Evolutionary conservation across 2,797 vertebrate genomes (phyloP).

Genomic region (Argyrosomus regius): DNA sequence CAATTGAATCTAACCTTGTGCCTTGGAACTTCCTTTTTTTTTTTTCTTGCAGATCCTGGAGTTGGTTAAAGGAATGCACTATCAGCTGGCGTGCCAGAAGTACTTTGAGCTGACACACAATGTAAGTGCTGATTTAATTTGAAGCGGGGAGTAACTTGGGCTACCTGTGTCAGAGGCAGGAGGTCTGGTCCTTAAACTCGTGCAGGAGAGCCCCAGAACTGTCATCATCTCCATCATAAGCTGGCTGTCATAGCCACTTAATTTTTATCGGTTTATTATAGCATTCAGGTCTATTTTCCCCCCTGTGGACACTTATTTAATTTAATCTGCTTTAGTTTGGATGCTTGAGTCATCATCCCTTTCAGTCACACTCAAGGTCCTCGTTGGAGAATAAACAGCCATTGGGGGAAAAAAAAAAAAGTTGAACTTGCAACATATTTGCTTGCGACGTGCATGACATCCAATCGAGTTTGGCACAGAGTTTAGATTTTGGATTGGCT

Average conservation of each 20-base stretch:
- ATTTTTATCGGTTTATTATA: constrained; percentile 77
- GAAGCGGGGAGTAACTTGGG: constrained; percentile 47
- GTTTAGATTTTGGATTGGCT: background rate
- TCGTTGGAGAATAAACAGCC: constrained; percentile 27
- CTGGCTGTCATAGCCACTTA: constrained; percentile 72
- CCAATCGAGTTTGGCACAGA: constrained; percentile 21
- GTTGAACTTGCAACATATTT: constrained; percentile 3
- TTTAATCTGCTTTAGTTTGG: constrained; percentile 69
- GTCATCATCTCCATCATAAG: constrained; percentile 75
- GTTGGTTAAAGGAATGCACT: constrained; percentile 98
- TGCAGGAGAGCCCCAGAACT: constrained; percentile 43
- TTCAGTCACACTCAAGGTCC: constrained; percentile 64
- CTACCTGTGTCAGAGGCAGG: constrained; percentile 50
- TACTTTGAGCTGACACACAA: constrained; percentile 97
- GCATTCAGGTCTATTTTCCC: constrained; percentile 63
- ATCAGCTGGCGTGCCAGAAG: constrained; percentile 98
- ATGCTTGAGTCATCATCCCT: constrained; percentile 63
- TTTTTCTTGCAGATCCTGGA: constrained; percentile 91
- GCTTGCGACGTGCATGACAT: constrained; percentile 9
- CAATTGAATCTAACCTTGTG: background rate
- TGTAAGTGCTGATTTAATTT: constrained; percentile 88
- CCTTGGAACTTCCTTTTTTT: constrained; percentile 20
- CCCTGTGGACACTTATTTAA: constrained; percentile 68
- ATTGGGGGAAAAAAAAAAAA: background rate
- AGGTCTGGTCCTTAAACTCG: constrained; percentile 49